Base-by-base conservation (phyloP, 1,140 invertebrate genomes). In the Ectropis grisescens region DNA sequence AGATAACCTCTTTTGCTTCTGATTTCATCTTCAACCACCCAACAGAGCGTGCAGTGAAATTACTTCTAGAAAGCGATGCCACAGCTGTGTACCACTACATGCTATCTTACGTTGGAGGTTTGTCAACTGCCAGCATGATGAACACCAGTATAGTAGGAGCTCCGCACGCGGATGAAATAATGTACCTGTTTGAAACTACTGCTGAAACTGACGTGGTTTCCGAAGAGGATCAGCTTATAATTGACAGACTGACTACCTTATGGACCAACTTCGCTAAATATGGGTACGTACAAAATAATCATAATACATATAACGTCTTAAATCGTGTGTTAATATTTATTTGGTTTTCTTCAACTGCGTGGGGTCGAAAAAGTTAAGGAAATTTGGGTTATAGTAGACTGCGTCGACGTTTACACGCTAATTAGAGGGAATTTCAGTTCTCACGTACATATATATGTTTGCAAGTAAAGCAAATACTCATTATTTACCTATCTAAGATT, bases 191-290 rank as follows among this genome's bases (percentile, higher is more conserved):
- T 36, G 41, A 42, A 12, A 22, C 33, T 3, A 32, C 33, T 3
- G 32, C 41, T 0, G 19, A 33, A 0, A 11, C 11, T 11, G 33
- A 24, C n/a, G 14, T 35, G 13, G 16, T 31, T 6, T 32, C 24
- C 9, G 15, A 13, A 10, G 37, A 41, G 8, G 47, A 60, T 11
- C 36, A 54, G 12, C 5, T 46, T 1, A 31, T 48, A 3, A 34
- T 50, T 12, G 53, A 59, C 22, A 41, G 32, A 13, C 29, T 64
- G 15, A 59, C 53, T 2, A 52, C 35, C 9, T 13, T 65, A 16
- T 65, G 49, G 53, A 37, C 54, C 0, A 58, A 65, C 12, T 65
- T 60, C 12, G 54, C 25, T 13, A 60, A 60, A 33, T 65, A 45
- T 15, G 54, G 54, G 57, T 65, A 44, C 13, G 50, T 47, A n/a